A percentile compares a stretch with the other conserved stretches of the same genome.
Evolutionary conservation across 2,113 vertebrate species (phyloP).

Genomic region (Elaphurus davidianus): DNA sequence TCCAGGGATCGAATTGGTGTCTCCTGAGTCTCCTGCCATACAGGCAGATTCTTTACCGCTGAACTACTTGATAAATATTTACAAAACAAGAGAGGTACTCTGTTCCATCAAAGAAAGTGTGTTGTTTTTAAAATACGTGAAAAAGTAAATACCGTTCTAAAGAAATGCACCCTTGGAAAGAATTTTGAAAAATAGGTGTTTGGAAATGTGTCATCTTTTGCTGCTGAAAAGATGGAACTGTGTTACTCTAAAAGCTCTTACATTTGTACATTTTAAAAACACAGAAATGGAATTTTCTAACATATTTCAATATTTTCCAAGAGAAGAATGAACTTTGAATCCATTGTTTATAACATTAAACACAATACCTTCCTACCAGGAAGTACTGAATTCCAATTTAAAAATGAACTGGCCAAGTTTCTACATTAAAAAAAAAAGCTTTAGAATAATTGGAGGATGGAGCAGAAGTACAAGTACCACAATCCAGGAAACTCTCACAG

Average conservation of each 20-base stretch:
- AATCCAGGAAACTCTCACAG: background rate
- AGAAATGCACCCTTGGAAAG: background rate
- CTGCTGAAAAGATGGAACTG: background rate
- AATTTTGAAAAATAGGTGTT: background rate
- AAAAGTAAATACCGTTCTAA: background rate
- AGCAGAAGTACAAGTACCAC: background rate
- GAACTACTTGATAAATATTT: background rate
- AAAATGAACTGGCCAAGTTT: background rate
- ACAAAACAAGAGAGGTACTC: background rate
- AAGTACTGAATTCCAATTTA: background rate
- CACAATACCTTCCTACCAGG: background rate
- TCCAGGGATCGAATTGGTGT: background rate
- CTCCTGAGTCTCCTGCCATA: background rate
- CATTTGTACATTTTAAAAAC: background rate
- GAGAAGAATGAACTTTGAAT: background rate
- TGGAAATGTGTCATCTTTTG: background rate
- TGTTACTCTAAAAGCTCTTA: background rate
- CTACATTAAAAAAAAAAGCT: background rate
- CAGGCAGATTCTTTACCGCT: background rate
- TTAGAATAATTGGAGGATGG: background rate
- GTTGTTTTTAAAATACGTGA: background rate
- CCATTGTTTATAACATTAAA: constrained; percentile 16
- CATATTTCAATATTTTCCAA: constrained; percentile 15
- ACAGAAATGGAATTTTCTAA: background rate
- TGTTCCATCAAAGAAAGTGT: background rate